Percentiles rank a stretch among this genome's conserved stretches.
phyloP scores from a whole-genome alignment of 2,888 invertebrate species.

The Erebia ligea region DNA sequence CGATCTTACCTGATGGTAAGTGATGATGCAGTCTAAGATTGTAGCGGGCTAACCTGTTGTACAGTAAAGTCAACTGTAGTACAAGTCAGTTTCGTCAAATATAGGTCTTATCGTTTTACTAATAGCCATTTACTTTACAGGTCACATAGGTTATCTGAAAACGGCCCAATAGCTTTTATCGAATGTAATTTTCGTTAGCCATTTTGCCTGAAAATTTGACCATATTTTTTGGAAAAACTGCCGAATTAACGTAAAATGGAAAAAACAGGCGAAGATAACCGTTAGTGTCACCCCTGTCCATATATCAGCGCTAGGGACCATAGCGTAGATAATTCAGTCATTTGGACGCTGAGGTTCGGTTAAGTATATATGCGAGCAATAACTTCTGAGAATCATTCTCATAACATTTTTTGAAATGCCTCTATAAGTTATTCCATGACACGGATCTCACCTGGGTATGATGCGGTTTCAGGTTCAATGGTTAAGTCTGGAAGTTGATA shows the following conservation, averaged over 20 bases:
- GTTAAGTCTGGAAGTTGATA: too few species aligned
- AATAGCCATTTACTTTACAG: background rate
- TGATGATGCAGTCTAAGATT: too few species aligned
- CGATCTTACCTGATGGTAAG: too few species aligned
- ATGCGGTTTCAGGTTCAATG: too few species aligned
- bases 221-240: constrained; percentile 24
- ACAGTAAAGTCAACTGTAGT: too few species aligned
- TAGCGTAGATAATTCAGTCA: constrained; percentile 15
- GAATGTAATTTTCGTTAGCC: constrained; percentile 15
- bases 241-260: constrained; percentile 28
- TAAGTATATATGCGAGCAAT: too few species aligned
- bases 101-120: background rate
- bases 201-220: constrained; percentile 12
- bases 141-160: background rate
- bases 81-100: too few species aligned
- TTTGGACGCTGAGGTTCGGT: background rate
- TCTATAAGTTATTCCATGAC: too few species aligned
- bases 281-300: constrained; percentile 20
- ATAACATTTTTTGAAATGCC: too few species aligned
- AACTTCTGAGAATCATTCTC: too few species aligned
- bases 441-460: too few species aligned
- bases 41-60: too few species aligned
- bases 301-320: constrained; percentile 17
- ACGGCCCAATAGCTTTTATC: constrained; percentile 3
- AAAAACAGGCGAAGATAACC: constrained; percentile 43